phyloP scores from a whole-genome alignment of 2,888 invertebrate species.

The Dolomedes plantarius region DNA sequence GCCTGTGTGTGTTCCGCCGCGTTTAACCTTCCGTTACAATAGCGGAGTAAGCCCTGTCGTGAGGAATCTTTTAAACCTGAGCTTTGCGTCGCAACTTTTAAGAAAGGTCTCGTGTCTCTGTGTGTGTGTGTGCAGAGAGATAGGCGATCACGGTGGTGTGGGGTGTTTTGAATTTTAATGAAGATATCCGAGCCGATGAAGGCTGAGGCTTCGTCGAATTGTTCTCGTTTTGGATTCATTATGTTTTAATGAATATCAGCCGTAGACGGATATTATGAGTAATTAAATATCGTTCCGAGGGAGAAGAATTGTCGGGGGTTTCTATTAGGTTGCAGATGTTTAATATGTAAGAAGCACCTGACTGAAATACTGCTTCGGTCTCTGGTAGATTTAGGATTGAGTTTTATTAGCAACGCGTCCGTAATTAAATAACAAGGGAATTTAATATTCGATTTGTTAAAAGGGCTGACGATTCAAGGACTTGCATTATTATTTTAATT shows the following conservation, averaged over 20 bases:
- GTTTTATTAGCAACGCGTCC: too few species aligned
- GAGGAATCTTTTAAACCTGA: not conserved
- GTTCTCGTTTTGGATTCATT: conserved; percentile 14
- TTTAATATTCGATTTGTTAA: too few species aligned
- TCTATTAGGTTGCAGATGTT: too few species aligned
- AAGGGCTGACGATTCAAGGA: too few species aligned
- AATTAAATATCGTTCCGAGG: not conserved
- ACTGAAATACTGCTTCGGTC: too few species aligned
- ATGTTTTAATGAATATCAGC: conserved; percentile 3
- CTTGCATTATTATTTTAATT: too few species aligned
- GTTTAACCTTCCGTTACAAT: conserved; percentile 41
- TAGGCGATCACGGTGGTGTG: too few species aligned
- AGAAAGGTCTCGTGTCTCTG: not conserved
- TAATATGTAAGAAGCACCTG: too few species aligned
- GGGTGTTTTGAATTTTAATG: conserved; percentile 9
- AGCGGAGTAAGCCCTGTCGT: conserved; percentile 9
- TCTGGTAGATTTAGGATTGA: too few species aligned
- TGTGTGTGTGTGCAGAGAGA: not conserved
- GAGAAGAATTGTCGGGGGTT: conserved; percentile 1
- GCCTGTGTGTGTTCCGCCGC: conserved; percentile 12
- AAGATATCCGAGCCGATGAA: not conserved
- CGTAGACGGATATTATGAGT: not conserved
- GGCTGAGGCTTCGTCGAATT: conserved; percentile 9
- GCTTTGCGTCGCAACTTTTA: conserved; percentile 13
- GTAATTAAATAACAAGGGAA: too few species aligned